These are phyloP conservation scores for Hydrotaea diabolus DNA, from an alignment of 2,888 invertebrate species.

Conservation along the genomic window DNA sequence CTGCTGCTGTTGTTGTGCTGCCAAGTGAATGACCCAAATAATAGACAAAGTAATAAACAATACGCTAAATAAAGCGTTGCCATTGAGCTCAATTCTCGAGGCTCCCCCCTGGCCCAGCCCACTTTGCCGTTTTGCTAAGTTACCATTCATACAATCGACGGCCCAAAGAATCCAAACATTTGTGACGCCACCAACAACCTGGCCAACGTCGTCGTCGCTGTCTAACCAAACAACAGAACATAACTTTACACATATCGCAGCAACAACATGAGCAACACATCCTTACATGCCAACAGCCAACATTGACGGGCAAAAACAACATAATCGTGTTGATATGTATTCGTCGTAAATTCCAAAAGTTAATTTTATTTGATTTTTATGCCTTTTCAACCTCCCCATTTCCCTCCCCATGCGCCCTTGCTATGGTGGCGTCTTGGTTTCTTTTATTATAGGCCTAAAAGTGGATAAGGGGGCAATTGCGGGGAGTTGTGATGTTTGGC, in stretches of 20 bases:
- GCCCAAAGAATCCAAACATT: too few species aligned
- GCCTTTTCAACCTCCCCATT: background rate
- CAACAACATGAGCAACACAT: slow-evolving; percentile 11
- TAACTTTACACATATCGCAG: slow-evolving; percentile 17
- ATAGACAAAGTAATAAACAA: slow-evolving; percentile 69
- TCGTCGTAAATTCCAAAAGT: slow-evolving; percentile 75
- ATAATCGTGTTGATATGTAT: slow-evolving; percentile 74
- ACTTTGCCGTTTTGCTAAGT: slow-evolving; percentile 51
- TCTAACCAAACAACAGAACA: slow-evolving; percentile 36
- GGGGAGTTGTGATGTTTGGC: slow-evolving; percentile 26
- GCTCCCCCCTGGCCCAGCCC: background rate
- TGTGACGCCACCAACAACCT: background rate
- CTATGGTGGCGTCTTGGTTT: background rate
- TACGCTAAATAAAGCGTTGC: slow-evolving; percentile 70
- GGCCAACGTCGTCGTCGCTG: background rate
- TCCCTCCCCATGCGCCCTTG: background rate
- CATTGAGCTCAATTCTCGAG: slow-evolving; percentile 76
- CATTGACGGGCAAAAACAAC: slow-evolving; percentile 3
- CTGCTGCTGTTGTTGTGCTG: slow-evolving; percentile 63
- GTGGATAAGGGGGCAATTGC: too few species aligned
- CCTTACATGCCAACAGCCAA: slow-evolving; percentile 7
- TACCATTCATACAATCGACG: slow-evolving; percentile 28
- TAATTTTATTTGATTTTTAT: slow-evolving; percentile 61
- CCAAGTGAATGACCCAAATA: slow-evolving; percentile 81
- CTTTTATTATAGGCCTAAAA: slow-evolving; percentile 7